Evolutionary conservation across 2,888 invertebrate species (phyloP), one percentile per base, ranked within the genome.

Genomic region (Hypolimnas misippus): DNA sequence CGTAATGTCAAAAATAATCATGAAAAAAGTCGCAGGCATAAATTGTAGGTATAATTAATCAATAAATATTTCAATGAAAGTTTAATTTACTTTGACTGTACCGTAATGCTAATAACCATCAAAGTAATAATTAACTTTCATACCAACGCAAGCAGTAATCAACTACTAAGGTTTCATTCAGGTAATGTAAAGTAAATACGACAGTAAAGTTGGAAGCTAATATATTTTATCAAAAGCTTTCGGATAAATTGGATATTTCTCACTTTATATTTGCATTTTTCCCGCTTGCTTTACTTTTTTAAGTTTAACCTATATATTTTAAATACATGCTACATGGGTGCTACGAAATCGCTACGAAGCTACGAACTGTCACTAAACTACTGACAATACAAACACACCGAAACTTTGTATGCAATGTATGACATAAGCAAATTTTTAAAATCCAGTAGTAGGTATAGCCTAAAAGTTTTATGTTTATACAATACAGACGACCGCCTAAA

Each of bases 111-210:
- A 40, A 12, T 16, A 17, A 53, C 33, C 42, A 35, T 35, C 44
- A 35, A 54, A 60, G 51, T 14, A 44, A 29, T 46, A 53, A 60
- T 54, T 60, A 46, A 49, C 53, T 60, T 54, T 25, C 25, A 46
- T 53, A 60, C 35, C 25, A 46, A 60, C 21, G 33, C 33, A 16
- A 49, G 21, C 25, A 5, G 25, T 25, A 25, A 25, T 25, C 25
- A 21, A 49, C 49, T 21, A n/a, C 49, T 29, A 29, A 49, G 25
- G 29, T 14, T 49, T 49, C 29, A 49, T 46, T 21, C 12, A 46
- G 21, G 19, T 46, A 42, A 42, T 19, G 19, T 19, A 29, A 49
- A 49, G 14, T 25, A 29, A 29, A 49, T 29, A 49, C n/a, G n/a
- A 21, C 14, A 46, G n/a, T 46, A 12, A 21, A 46, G 1, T 19